Evolutionary conservation across 2,797 vertebrate species (phyloP), one percentile per base, ranked within the genome.

Genomic region (Ptychadena robeensis): DNA sequence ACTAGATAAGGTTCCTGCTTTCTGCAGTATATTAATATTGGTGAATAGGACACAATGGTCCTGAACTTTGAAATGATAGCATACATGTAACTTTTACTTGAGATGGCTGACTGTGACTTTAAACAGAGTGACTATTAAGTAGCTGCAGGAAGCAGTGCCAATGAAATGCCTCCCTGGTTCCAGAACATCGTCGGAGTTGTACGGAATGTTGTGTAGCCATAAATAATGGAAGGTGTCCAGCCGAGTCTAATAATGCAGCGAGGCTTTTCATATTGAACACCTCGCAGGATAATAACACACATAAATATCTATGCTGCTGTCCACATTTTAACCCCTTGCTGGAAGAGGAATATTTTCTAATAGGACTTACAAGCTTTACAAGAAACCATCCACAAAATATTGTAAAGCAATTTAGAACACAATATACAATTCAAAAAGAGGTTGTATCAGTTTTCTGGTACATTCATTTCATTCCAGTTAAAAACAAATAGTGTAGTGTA

Each of bases 201-300:
- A 35, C 31, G 27, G 82, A 69, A 75, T 70, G 77, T 66, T 35
- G 73, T 64, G 65, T 69, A 61, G 64, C 71, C 48, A 35, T 67
- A 53, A 74, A 63, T 74, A 85, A 85, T 75, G 73, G 79, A 74
- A 75, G 77, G 69, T 63, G 31, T 75, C 77, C 78, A 79, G 70
- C 76, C 25, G 76, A 30, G 71, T 67, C 44, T 80, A 75, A 80
- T 80, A 85, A 85, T 80, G 30, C 48, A 80, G 70, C 18, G 18
- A 84, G 70, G 30, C 57, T 74, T 83, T 72, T 80, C 32, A 85
- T 70, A 80, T 85, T 66, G 31, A 75, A 72, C 77, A 63, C 77
- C 77, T 65, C 15, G 34, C 64, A 53, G 77, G 73, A 69, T 85
- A 80, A 85, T 75, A 73, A 85, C 31, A 67, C 67, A 67, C 70